Conservation (phyloP, 2,113 vertebrate species). For the Rhinoptilus africanus region DNA sequence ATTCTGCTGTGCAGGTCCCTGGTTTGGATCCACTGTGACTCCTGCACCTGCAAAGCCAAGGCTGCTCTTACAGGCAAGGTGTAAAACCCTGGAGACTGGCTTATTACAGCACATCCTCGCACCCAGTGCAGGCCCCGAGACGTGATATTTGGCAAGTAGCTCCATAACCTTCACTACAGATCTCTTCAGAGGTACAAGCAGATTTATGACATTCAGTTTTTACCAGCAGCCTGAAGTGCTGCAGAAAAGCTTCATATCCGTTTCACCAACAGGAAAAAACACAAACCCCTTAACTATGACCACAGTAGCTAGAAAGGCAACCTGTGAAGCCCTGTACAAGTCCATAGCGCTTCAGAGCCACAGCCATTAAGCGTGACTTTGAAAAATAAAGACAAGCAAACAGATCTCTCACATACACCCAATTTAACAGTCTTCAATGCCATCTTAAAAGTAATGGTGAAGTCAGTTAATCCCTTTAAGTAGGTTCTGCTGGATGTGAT, state of each 20-base stretch:
- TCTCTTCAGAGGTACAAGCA: neutral
- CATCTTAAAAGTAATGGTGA: neutral
- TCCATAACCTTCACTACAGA: neutral
- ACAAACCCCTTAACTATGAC: neutral
- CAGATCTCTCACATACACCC: neutral
- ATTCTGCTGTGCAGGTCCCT: neutral
- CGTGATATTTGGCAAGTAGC: neutral
- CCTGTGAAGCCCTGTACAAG: neutral
- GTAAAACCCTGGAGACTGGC: neutral
- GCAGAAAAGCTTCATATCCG: neutral
- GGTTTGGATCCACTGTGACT: neutral
- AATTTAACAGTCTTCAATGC: neutral
- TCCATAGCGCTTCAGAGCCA: neutral
- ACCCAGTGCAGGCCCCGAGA: fast-evolving
- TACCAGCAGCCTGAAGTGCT: neutral
- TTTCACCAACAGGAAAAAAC: neutral
- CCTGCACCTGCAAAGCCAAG: neutral
- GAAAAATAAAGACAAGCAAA: neutral
- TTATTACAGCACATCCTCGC: neutral
- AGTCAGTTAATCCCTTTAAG: neutral
- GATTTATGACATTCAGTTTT: neutral
- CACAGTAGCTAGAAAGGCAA: neutral
- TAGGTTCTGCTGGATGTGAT: neutral
- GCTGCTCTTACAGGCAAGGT: neutral
- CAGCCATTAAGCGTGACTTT: neutral